Conservation (phyloP, 2,113 vertebrate genomes). For the Oncorhynchus gorbuscha region DNA sequence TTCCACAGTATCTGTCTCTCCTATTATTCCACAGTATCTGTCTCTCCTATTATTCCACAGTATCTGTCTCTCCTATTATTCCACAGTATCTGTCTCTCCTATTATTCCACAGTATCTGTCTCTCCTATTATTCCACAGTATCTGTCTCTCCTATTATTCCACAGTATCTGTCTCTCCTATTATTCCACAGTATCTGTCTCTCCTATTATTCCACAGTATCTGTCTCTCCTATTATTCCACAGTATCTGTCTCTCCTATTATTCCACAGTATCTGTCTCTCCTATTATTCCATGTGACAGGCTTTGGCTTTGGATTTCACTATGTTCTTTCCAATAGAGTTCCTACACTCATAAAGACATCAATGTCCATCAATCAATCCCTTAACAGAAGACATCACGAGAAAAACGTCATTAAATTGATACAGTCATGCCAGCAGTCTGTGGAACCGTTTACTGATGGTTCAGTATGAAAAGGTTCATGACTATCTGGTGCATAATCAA, state of each 20-base stretch:
- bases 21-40: background rate
- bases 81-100: background rate
- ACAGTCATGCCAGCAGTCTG: constrained; percentile 49
- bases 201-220: background rate
- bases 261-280: constrained; percentile 8
- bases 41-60: constrained; percentile 4
- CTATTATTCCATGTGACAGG: constrained; percentile 1
- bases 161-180: constrained; percentile 2
- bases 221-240: constrained; percentile 4
- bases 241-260: constrained; percentile 8
- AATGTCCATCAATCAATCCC: constrained; percentile 48
- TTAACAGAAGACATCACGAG: constrained; percentile 52
- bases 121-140: constrained; percentile 2
- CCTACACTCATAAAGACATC: constrained; percentile 58
- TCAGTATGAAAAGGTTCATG: constrained; percentile 45
- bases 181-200: constrained; percentile 10
- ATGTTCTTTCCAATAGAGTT: constrained; percentile 21
- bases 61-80: constrained; percentile 10
- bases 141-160: constrained; percentile 5
- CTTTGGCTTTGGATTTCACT: constrained; percentile 44
- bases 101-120: constrained; percentile 3
- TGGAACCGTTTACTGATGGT: constrained; percentile 51
- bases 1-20: constrained; percentile 5
- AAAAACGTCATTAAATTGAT: constrained; percentile 58
- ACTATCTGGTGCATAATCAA: constrained; percentile 61